Conservation (phyloP, 1,140 invertebrate species). For the Atta texana region DNA sequence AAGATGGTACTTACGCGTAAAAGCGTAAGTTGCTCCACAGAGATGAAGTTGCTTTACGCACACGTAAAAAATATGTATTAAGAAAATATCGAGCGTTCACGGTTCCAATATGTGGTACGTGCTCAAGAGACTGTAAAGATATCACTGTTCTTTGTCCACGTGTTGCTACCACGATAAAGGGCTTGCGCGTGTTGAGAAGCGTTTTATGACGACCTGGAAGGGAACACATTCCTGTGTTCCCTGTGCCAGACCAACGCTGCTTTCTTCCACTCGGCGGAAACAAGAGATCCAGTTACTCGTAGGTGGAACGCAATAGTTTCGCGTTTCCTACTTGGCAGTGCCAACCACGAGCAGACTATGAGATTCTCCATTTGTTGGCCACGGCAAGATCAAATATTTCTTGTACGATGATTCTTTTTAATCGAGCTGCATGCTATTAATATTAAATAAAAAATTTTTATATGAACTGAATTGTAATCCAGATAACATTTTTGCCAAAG, state of each 20-base stretch:
- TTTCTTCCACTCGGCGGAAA: conserved; percentile 37
- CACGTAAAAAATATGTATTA: not conserved
- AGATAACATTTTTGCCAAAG: too few species aligned
- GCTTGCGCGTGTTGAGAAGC: conserved; percentile 22
- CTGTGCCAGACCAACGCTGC: not conserved
- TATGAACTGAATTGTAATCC: not conserved
- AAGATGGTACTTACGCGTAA: not conserved
- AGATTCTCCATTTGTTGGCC: not conserved
- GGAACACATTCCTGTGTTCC: conserved; percentile 20
- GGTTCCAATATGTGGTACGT: conserved; percentile 4
- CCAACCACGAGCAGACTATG: not conserved
- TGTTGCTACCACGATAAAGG: conserved; percentile 31
- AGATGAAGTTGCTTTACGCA: not conserved
- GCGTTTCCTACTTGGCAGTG: conserved; percentile 37
- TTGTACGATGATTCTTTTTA: not conserved
- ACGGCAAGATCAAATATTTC: not conserved
- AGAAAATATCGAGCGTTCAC: conserved; percentile 18
- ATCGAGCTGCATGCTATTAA: not conserved
- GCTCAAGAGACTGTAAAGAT: not conserved
- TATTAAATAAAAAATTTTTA: not conserved
- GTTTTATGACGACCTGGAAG: conserved; percentile 34
- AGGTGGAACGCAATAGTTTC: conserved; percentile 32
- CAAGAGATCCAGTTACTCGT: conserved; percentile 51
- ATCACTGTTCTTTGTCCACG: conserved; percentile 42
- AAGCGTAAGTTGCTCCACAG: not conserved